These are phyloP conservation scores for Pristionchus pacificus DNA, from an alignment of 1,140 invertebrate species.

Conservation along the genomic window DNA sequence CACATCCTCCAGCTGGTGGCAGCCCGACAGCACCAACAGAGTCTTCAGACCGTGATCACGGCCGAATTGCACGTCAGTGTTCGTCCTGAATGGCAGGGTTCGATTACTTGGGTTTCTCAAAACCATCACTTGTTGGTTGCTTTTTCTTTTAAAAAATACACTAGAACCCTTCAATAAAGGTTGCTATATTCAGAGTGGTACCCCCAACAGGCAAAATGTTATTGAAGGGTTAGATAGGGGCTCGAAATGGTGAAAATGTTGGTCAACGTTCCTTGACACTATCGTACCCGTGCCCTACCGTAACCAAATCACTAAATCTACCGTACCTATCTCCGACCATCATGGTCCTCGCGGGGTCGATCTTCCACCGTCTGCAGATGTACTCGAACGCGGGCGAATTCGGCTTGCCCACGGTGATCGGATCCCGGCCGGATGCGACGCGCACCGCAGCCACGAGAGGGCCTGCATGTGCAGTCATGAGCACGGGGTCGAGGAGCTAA, in stretches of 20 bases:
- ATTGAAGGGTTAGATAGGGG: no score
- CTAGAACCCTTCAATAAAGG: background rate
- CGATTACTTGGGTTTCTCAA: no score
- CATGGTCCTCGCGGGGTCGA: conserved; percentile 75
- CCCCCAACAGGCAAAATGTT: no score
- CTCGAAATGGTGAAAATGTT: no score
- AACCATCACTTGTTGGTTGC: no score
- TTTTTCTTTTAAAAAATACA: background rate
- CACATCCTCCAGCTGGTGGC: conserved; percentile 51
- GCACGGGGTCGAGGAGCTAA: no score
- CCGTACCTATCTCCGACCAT: conserved; percentile 82
- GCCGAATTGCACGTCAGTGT: conserved; percentile 55
- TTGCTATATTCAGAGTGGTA: background rate
- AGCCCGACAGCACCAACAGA: conserved; percentile 49
- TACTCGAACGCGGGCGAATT: conserved; percentile 65
- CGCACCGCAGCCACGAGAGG: conserved; percentile 77
- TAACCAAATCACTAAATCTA: no score
- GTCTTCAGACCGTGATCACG: conserved; percentile 50
- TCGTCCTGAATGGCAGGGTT: conserved; percentile 45
- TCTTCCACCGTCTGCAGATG: conserved; percentile 59
- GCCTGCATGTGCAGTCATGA: conserved; percentile 81
- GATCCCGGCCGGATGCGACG: conserved; percentile 73
- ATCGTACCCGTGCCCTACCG: no score
- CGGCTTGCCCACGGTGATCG: conserved; percentile 82
- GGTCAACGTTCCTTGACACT: no score